Evolutionary conservation across 2,888 invertebrate genomes (phyloP).

Genomic region (Oeneis ivallda): DNA sequence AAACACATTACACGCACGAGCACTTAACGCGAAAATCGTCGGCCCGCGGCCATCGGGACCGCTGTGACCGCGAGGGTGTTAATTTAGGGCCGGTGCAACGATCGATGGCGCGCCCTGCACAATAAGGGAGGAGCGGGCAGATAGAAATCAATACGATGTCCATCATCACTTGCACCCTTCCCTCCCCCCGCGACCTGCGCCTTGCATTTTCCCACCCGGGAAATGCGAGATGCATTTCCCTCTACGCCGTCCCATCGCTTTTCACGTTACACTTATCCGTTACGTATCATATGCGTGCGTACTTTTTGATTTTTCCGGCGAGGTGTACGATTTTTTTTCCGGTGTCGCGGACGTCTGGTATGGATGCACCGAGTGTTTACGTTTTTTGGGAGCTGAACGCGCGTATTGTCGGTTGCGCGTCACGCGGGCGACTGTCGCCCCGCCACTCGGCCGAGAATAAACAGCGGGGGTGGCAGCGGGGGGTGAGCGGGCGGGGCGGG

Average conservation of each 20-base stretch:
- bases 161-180: constrained; percentile 84
- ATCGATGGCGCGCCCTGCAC: constrained; percentile 78
- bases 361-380: constrained; percentile 72
- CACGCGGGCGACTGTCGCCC: constrained; percentile 78
- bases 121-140: constrained; percentile 80
- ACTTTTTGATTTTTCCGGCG: constrained; percentile 9
- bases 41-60: constrained; percentile 54
- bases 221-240: constrained; percentile 79
- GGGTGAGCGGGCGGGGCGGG: constrained; percentile 46
- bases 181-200: constrained; percentile 81
- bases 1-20: constrained; percentile 64
- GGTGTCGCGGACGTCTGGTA: constrained; percentile 55
- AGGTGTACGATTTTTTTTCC: constrained; percentile 56
- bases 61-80: constrained; percentile 49
- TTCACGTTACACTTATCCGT: constrained; percentile 52
- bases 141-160: constrained; percentile 83
- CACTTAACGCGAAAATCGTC: constrained; percentile 63
- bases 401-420: constrained; percentile 71
- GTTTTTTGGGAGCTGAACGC: constrained; percentile 52
- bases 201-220: constrained; percentile 63
- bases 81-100: constrained; percentile 72
- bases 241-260: constrained; percentile 57
- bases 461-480: constrained; percentile 67
- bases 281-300: constrained; percentile 29
- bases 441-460: constrained; percentile 76